Conservation (phyloP, 2,888 invertebrate genomes). For the Polyommatus iphigenia region DNA sequence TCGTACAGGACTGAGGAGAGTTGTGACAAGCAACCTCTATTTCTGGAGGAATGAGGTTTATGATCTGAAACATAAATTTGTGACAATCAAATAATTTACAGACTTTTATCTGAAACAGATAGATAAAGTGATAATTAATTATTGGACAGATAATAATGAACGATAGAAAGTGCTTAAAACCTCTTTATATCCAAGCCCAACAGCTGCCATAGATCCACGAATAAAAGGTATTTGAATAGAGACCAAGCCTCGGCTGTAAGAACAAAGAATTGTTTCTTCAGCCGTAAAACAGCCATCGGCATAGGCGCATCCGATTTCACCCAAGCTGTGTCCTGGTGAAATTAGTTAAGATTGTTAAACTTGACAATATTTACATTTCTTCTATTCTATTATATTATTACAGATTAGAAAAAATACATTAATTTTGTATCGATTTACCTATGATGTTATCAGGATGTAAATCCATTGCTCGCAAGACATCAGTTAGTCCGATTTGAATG, state of each 20-base stretch:
- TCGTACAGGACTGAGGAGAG: conserved; percentile 5
- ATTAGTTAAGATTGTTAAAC: not conserved
- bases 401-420: not conserved
- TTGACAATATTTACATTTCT: not conserved
- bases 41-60: conserved; percentile 62
- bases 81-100: no score
- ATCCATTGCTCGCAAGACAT: conserved; percentile 71
- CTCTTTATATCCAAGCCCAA: conserved; percentile 83
- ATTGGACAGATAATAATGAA: no score
- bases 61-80: conserved; percentile 47
- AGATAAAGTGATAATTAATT: no score
- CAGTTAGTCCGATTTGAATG: conserved; percentile 80
- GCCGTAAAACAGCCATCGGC: conserved; percentile 94
- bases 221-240: conserved; percentile 85
- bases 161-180: conserved; percentile 48
- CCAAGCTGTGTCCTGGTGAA: conserved; percentile 93
- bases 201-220: conserved; percentile 92
- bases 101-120: no score
- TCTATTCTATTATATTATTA: no score
- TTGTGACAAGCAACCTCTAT: conserved; percentile 18
- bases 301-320: conserved; percentile 96
- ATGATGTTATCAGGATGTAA: conserved; percentile 87
- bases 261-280: conserved; percentile 89
- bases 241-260: conserved; percentile 89
- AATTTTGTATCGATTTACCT: conserved; percentile 69